A percentile compares a stretch with the other conserved stretches of the same genome.
Conservation (phyloP, 2,113 vertebrate genomes). For the Urocolius indicus region DNA sequence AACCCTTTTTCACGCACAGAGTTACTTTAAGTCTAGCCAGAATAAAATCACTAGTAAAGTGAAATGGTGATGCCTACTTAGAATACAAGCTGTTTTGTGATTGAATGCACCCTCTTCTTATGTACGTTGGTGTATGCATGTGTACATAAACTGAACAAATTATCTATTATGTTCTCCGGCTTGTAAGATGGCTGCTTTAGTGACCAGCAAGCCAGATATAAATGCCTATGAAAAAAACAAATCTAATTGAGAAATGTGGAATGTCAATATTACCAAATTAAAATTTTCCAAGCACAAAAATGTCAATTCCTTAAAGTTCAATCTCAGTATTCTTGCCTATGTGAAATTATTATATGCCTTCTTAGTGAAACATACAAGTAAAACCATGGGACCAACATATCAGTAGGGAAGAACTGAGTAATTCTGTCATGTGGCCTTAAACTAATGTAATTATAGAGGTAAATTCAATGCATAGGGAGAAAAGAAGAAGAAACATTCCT, state of each 20-base stretch:
- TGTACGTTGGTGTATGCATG: fast-evolving
- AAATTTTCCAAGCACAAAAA: background rate
- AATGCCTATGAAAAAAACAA: background rate
- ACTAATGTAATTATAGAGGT: background rate
- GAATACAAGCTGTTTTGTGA: background rate
- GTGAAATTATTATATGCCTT: background rate
- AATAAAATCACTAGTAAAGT: background rate
- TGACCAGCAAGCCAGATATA: background rate
- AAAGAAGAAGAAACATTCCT: background rate
- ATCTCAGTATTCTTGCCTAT: background rate
- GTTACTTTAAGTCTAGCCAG: background rate
- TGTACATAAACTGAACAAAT: background rate
- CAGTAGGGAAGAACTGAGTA: background rate
- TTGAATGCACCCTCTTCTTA: background rate
- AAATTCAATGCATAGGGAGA: background rate
- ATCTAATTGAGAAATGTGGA: background rate
- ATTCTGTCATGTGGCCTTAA: background rate
- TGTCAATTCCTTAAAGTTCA: background rate
- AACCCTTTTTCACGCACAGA: background rate
- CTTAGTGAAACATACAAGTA: background rate
- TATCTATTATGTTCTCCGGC: background rate
- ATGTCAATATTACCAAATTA: background rate
- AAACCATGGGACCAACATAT: background rate
- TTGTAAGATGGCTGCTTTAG: background rate
- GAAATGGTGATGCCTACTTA: background rate